These are phyloP conservation scores for Phrynosoma platyrhinos DNA, from an alignment of 2,113 vertebrate species.

Conservation along the genomic window DNA sequence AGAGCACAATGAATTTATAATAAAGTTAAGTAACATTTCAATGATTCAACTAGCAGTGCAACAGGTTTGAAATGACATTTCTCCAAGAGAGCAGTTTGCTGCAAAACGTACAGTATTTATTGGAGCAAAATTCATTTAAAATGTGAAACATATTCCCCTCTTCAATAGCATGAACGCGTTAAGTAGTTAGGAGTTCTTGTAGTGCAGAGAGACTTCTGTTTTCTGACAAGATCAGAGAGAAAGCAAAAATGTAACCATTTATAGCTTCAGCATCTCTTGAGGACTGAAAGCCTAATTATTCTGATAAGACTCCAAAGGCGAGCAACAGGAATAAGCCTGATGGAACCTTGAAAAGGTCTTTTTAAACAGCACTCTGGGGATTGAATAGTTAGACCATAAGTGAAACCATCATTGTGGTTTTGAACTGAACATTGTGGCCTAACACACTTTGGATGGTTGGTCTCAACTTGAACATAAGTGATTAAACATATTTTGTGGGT, in stretches of 20 bases:
- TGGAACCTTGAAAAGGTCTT: neutral
- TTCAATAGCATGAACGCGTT: conserved; percentile 19
- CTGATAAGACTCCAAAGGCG: conserved; percentile 31
- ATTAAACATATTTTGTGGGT: neutral
- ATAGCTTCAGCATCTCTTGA: conserved; percentile 1
- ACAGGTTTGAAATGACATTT: conserved; percentile 28
- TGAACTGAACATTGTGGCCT: neutral
- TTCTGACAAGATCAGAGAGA: conserved; percentile 22
- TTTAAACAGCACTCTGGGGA: neutral
- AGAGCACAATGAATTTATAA: conserved; percentile 40
- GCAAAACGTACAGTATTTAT: conserved; percentile 21
- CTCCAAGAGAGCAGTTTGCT: conserved; percentile 48
- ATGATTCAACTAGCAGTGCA: conserved; percentile 27
- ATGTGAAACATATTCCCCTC: conserved; percentile 42
- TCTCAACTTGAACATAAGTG: conserved; percentile 1
- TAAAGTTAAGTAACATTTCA: conserved; percentile 26
- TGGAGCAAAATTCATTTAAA: conserved; percentile 42
- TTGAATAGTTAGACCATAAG: neutral
- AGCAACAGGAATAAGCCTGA: neutral
- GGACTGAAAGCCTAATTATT: conserved; percentile 43
- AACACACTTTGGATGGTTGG: accelerated
- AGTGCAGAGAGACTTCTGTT: conserved; percentile 18
- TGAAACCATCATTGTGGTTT: neutral
- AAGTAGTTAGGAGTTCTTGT: conserved; percentile 30
- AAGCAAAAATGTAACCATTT: conserved; percentile 7